Evolutionary conservation across 2,113 vertebrate species (phyloP), one percentile per base, ranked within the genome.

Genomic region (Otocyon megalotis): DNA sequence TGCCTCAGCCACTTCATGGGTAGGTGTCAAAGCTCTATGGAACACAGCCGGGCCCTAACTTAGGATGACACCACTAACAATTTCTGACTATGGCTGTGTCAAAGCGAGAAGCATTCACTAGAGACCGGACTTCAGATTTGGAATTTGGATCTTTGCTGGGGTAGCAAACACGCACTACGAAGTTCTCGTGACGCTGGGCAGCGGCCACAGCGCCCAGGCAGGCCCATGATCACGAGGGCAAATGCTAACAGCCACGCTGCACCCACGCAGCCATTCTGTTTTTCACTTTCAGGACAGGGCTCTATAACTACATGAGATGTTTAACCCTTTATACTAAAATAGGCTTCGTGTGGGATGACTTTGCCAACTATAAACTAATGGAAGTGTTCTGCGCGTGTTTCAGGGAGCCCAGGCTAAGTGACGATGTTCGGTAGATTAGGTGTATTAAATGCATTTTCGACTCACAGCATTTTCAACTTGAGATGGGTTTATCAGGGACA

Each of bases 1-100:
- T 19, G 11, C 58, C 32, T 60, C 15, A 4, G 63, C 53, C 77
- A 24, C 77, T 32, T 48, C 19, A 0, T 53, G 81, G 24, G 72
- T 3, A 43, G 0, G 1, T n/a, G 9, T 10, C 50, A 4, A 14
- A 17, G 60, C 71, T 86, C 54, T 24, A 7, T 0, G 3, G 26
- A 12, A 12, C 5, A 26, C 58, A 17, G 77, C 16, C 4, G 8
- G 76, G 12, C 28, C 76, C 48, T 5, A 9, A n/a, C 2, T 2
- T 30, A 53, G 1, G 9, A 32, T 19, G 43, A 43, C 24, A 7
- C 43, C 8, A 28, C 43, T 4, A 76, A 16, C 74, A 50, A 10
- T 12, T 19, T 54, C 50, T 19, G 74, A 54, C 76, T 19, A 6
- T 10, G 5, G 50, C 0, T 24, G 50, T 19, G 17, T 1, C 16